A percentile compares a stretch with the other conserved stretches of the same genome.
These are phyloP conservation scores for Microcebus murinus DNA, from an alignment of 2,113 vertebrate species.

Conservation along the genomic window DNA sequence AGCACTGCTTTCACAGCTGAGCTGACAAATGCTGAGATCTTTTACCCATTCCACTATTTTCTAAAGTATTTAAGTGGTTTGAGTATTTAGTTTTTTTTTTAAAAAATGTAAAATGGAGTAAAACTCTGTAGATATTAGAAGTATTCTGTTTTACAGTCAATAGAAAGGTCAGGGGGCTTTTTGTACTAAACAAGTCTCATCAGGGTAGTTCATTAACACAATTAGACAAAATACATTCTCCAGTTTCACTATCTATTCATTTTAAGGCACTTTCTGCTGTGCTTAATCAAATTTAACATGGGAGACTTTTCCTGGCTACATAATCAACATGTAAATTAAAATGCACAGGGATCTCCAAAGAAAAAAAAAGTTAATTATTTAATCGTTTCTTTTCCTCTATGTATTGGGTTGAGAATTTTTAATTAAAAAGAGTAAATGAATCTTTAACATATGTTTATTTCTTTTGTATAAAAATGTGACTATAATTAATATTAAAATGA, in stretches of 20 bases:
- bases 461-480: neutral
- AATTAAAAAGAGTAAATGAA: slow-evolving; percentile 71
- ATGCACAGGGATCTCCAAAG: slow-evolving; percentile 59
- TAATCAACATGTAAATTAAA: slow-evolving; percentile 82
- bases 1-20: neutral
- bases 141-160: slow-evolving; percentile 67
- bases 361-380: slow-evolving; percentile 75
- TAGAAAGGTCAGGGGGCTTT: slow-evolving; percentile 74
- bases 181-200: slow-evolving; percentile 78
- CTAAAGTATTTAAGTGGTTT: slow-evolving; percentile 59
- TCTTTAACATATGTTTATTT: slow-evolving; percentile 57
- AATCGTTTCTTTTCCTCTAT: slow-evolving; percentile 53
- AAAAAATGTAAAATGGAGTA: slow-evolving; percentile 28
- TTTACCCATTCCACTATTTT: slow-evolving; percentile 68
- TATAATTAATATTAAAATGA: slow-evolving; percentile 71
- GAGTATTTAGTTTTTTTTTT: neutral
- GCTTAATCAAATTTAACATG: slow-evolving; percentile 79
- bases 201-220: slow-evolving; percentile 79
- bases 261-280: slow-evolving; percentile 73
- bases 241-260: slow-evolving; percentile 75
- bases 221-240: slow-evolving; percentile 70
- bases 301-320: slow-evolving; percentile 63
- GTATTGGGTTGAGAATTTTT: slow-evolving; percentile 51
- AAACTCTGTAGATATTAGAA: slow-evolving; percentile 61
- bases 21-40: neutral